Evolutionary conservation across 2,113 vertebrate genomes (phyloP).

Genomic region (Hipposideros armiger): DNA sequence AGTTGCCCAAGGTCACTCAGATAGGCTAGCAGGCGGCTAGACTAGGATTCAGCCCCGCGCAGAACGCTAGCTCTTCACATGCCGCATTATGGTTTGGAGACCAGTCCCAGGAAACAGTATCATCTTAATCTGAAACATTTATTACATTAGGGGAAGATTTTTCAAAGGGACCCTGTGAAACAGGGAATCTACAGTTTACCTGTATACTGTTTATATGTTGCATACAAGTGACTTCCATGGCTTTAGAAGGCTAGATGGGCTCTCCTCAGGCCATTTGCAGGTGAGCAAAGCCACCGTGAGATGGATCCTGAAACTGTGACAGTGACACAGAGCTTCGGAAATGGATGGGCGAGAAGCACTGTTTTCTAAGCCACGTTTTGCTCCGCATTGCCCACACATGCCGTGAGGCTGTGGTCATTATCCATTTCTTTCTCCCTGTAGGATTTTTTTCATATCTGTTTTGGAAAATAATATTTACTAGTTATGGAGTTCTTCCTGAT

Average conservation of each 20-base stretch:
- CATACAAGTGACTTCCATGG: neutral
- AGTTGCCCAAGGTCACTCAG: neutral
- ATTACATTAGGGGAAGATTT: neutral
- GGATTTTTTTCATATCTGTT: neutral
- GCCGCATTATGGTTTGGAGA: neutral
- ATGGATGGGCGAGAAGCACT: neutral
- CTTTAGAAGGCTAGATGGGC: neutral
- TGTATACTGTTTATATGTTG: neutral
- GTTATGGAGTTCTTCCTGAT: neutral
- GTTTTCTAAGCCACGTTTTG: neutral
- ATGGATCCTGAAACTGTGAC: neutral
- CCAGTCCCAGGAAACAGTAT: neutral
- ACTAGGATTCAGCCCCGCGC: neutral
- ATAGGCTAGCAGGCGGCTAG: no score
- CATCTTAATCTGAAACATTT: neutral
- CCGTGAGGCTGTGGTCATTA: neutral
- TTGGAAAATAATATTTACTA: neutral
- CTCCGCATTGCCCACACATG: neutral
- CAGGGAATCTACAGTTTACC: neutral
- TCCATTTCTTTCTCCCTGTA: neutral
- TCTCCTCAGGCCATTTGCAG: neutral
- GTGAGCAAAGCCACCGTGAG: neutral
- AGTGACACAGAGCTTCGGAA: neutral
- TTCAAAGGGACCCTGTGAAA: neutral
- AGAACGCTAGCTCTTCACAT: neutral